Percentiles rank a stretch among this genome's conserved stretches.
These are phyloP conservation scores for Hyaena hyaena DNA, from an alignment of 2,113 vertebrate genomes.

Conservation along the genomic window DNA sequence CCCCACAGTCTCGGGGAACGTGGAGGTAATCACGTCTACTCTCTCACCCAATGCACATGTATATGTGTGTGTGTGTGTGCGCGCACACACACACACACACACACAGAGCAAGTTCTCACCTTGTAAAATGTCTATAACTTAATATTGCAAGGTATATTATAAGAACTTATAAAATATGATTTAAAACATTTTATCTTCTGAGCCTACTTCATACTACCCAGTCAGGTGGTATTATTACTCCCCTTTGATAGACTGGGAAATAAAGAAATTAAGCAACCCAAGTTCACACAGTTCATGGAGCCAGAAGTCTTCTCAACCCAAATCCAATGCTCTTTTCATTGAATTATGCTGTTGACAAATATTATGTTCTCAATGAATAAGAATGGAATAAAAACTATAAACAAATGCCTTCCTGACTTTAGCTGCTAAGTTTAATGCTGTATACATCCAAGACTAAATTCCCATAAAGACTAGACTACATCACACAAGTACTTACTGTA, in stretches of 20 bases:
- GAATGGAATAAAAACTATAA: neutral
- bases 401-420: neutral
- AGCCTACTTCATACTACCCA: neutral
- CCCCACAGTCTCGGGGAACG: rapidly evolving
- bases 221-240: neutral
- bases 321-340: neutral
- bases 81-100: neutral
- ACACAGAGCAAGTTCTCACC: neutral
- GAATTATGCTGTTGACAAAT: neutral
- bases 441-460: neutral
- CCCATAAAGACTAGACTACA: neutral
- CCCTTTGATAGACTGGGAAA: neutral
- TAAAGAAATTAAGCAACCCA: neutral
- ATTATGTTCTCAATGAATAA: neutral
- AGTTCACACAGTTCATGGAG: neutral
- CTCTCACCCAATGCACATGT: too few relatives aligned
- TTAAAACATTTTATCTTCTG: neutral
- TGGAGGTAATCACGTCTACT: neutral
- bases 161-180: neutral
- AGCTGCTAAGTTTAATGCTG: neutral
- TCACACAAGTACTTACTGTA: slow-evolving; percentile 82
- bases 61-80: rapidly evolving
- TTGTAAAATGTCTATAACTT: neutral
- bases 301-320: neutral
- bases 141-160: neutral